Conservation (phyloP, 2,797 vertebrate genomes). For the Leptoclinus maculatus region DNA sequence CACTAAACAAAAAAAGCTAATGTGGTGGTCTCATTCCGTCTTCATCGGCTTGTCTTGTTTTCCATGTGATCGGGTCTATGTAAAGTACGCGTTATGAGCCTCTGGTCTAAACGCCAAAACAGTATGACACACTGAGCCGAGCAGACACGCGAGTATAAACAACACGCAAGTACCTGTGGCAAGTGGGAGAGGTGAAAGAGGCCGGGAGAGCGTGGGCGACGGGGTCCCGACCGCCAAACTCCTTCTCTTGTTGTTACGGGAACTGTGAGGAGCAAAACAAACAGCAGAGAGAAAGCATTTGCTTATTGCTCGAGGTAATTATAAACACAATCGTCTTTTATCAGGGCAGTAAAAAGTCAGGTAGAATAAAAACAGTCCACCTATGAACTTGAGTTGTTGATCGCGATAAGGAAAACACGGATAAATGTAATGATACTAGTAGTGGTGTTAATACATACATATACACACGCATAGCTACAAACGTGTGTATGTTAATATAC, state of each 20-base stretch:
- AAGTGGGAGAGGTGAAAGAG: slow-evolving; percentile 92
- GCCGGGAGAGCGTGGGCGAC: slow-evolving; percentile 93
- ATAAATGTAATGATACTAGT: background rate
- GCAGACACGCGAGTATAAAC: background rate
- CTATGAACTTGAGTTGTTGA: slow-evolving; percentile 13
- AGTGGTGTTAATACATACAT: slow-evolving; percentile 23
- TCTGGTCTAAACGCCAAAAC: slow-evolving; percentile 1
- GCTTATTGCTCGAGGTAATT: slow-evolving; percentile 12
- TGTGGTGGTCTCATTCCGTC: background rate
- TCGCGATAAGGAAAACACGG: slow-evolving; percentile 15
- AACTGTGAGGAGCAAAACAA: slow-evolving; percentile 75
- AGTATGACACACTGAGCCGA: background rate
- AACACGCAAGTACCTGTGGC: slow-evolving; percentile 87
- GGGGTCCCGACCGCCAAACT: slow-evolving; percentile 92
- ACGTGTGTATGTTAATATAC: slow-evolving; percentile 26
- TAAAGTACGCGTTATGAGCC: slow-evolving; percentile 4
- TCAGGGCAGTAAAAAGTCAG: slow-evolving; percentile 12
- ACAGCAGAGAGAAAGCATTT: slow-evolving; percentile 27
- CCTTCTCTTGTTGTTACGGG: slow-evolving; percentile 92
- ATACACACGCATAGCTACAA: background rate
- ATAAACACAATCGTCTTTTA: slow-evolving; percentile 29
- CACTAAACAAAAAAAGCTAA: slow-evolving; percentile 2
- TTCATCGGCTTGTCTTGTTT: slow-evolving; percentile 5
- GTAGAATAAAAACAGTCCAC: slow-evolving; percentile 1
- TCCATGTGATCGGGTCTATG: background rate